A percentile compares a stretch with the other conserved stretches of the same genome.
Conservation (phyloP, 2,113 vertebrate species). For the Glaucomys volans region DNA sequence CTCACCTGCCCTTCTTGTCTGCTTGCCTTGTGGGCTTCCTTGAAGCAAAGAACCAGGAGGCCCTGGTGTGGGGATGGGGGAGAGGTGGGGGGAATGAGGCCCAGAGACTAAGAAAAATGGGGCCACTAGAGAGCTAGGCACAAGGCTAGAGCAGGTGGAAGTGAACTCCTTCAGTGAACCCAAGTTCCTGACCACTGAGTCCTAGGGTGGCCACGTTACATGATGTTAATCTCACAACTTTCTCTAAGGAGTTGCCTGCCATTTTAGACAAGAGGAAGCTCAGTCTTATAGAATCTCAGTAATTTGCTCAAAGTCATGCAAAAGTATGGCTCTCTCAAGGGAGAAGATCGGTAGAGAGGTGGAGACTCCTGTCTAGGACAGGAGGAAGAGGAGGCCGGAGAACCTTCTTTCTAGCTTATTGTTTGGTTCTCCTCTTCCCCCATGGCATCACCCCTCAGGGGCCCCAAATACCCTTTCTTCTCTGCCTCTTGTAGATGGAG, state of each 20-base stretch:
- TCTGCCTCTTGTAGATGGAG: conserved; percentile 85
- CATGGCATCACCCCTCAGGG: neutral
- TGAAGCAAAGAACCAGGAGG: neutral
- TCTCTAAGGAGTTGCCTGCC: neutral
- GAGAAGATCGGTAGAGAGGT: neutral
- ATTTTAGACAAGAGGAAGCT: neutral
- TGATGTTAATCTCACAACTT: neutral
- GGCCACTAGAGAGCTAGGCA: neutral
- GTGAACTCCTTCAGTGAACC: no score
- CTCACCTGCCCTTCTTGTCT: neutral
- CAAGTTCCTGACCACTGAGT: no score
- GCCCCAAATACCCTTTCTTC: neutral
- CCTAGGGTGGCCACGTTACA: neutral
- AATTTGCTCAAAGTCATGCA: neutral
- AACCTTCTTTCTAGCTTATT: neutral
- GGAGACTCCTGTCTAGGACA: neutral
- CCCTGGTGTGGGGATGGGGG: neutral
- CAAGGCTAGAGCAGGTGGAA: neutral
- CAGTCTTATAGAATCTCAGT: neutral
- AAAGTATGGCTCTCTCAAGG: neutral
- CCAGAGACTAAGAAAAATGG: neutral
- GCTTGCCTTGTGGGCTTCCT: neutral
- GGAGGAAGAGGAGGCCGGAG: neutral
- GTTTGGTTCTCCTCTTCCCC: neutral
- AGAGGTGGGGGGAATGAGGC: neutral